Percentiles rank a stretch among this genome's conserved stretches.
Conservation (phyloP, 2,888 invertebrate genomes). For the Papilio protenor region DNA sequence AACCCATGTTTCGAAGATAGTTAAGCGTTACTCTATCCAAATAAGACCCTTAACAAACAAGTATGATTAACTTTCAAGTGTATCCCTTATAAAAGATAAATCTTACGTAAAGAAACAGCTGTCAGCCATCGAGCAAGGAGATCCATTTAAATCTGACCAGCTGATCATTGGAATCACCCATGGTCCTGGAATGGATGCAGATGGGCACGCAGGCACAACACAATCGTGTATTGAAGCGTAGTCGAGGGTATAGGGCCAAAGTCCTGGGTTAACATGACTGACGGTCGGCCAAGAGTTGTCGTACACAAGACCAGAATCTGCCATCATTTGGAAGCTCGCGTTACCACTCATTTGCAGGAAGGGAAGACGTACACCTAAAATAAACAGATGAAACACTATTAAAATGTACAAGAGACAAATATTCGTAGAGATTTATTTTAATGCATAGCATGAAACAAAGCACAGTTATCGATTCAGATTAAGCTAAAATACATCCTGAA, state of each 20-base stretch:
- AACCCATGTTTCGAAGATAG: too few relatives aligned
- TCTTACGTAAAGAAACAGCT: constrained; percentile 79
- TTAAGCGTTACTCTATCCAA: neutral
- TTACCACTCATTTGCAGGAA: constrained; percentile 85
- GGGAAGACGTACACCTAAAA: constrained; percentile 80
- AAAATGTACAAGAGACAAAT: too few relatives aligned
- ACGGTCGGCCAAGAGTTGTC: constrained; percentile 86
- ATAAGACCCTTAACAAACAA: neutral
- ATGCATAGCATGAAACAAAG: too few relatives aligned
- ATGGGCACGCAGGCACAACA: constrained; percentile 82
- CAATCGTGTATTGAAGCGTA: constrained; percentile 84
- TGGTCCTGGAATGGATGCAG: constrained; percentile 81
- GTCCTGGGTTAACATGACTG: constrained; percentile 65
- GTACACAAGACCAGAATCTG: constrained; percentile 78
- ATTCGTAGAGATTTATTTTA: too few relatives aligned
- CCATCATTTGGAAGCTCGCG: constrained; percentile 82
- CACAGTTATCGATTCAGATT: too few relatives aligned
- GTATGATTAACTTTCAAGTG: neutral
- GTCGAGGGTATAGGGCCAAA: constrained; percentile 89
- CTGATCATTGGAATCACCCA: constrained; percentile 88
- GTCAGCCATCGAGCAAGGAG: constrained; percentile 84
- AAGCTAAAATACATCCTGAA: too few relatives aligned
- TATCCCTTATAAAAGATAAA: neutral
- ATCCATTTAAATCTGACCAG: constrained; percentile 73
- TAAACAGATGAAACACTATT: constrained; percentile 34